A percentile compares a stretch with the other conserved stretches of the same genome.
phyloP scores from a whole-genome alignment of 1,140 invertebrate species.

The Luehdorfia chinensis region DNA sequence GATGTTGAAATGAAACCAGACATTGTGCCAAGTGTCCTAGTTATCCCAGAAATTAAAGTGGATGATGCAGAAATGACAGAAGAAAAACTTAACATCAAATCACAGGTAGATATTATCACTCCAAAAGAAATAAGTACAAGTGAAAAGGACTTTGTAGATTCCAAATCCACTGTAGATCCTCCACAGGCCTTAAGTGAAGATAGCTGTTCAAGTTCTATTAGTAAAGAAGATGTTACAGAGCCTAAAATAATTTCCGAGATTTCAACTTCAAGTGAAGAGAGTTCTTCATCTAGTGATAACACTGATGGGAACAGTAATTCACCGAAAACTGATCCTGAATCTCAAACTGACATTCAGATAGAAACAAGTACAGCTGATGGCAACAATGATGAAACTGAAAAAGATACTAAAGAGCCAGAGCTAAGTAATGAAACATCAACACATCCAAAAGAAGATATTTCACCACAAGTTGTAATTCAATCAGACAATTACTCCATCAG shows the following conservation, averaged over 20 bases:
- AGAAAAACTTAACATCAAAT: conserved; percentile 43
- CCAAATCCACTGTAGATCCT: conserved; percentile 20
- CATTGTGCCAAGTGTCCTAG: conserved; percentile 26
- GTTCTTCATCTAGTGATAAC: conserved; percentile 69
- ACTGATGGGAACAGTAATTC: conserved; percentile 69
- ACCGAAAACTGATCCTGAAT: conserved; percentile 44
- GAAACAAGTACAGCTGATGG: conserved; percentile 34
- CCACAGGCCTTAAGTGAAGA: conserved; percentile 39
- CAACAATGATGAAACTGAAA: conserved; percentile 21
- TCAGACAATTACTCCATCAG: conserved; percentile 66
- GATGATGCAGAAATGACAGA: conserved; percentile 67
- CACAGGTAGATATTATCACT: conserved; percentile 19
- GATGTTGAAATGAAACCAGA: conserved; percentile 52
- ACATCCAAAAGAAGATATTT: conserved; percentile 3
- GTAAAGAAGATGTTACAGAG: conserved; percentile 50
- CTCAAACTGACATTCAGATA: conserved; percentile 37
- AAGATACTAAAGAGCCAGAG: conserved; percentile 24
- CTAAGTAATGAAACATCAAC: conserved; percentile 2
- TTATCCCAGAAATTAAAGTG: conserved; percentile 64
- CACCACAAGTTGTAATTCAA: conserved; percentile 31
- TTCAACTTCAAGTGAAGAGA: conserved; percentile 64
- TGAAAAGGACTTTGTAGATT: conserved; percentile 28
- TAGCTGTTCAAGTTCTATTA: conserved; percentile 46
- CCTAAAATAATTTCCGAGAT: conserved; percentile 48
- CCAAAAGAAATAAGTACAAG: conserved; percentile 21